Conservation (phyloP, 2,888 invertebrate species). For the Eupithecia pulchellata region DNA sequence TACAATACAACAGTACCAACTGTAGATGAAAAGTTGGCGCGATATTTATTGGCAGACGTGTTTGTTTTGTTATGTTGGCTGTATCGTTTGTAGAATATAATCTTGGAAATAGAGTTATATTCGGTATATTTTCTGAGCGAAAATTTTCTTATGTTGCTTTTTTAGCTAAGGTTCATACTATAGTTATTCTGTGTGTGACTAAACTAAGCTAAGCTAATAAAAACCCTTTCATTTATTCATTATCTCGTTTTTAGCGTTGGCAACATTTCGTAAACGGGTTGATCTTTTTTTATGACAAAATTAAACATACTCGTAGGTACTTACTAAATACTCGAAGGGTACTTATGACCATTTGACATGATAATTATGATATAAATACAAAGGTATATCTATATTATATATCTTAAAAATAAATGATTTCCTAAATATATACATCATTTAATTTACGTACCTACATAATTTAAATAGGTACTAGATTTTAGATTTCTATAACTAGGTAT, state of each 20-base stretch:
- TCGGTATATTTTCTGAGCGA: slow-evolving; percentile 3
- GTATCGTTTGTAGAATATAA: slow-evolving; percentile 21
- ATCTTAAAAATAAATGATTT: no score
- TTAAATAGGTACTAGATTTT: no score
- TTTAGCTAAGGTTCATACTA: no score
- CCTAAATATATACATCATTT: no score
- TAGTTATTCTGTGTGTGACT: no score
- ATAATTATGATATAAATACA: no score
- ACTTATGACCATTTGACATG: no score
- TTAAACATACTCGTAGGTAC: no score
- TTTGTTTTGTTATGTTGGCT: slow-evolving; percentile 38
- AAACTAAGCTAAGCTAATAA: not conserved
- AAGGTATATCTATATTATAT: no score
- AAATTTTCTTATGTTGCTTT: slow-evolving; percentile 1
- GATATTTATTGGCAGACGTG: slow-evolving; percentile 48
- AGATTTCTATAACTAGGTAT: no score
- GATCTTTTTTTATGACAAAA: not conserved
- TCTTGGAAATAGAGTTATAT: slow-evolving; percentile 7
- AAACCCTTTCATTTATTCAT: not conserved
- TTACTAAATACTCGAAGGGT: no score
- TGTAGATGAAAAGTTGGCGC: slow-evolving; percentile 48
- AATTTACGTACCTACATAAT: no score
- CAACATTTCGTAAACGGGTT: not conserved
- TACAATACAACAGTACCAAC: slow-evolving; percentile 50
- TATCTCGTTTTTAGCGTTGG: slow-evolving; percentile 3